Base-by-base conservation (phyloP, 2,888 invertebrate species). In the Bombylius discolor region DNA sequence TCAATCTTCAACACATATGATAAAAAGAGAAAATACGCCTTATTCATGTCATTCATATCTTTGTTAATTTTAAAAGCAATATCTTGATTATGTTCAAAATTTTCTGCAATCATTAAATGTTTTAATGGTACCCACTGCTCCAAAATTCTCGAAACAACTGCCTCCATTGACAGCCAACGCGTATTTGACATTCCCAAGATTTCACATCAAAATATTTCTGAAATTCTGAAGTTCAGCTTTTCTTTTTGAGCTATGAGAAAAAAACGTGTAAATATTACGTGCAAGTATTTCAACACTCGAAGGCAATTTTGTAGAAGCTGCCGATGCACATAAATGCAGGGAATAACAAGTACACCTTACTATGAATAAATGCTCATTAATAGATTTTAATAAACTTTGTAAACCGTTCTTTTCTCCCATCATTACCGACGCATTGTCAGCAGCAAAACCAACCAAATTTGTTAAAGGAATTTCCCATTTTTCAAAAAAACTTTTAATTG, bases 121-220 rank as follows among this genome's bases (percentile, higher is more conserved):
- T 42, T 1, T 11, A 42, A 6, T 11, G 39, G 39, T 42, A 11
- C 12, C 60, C 60, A 60, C 33, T 60, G 60, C 44, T 61, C 61
- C 9, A 55, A 32, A 44, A 58, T 54, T 34, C 62, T 42, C 9
- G 49, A 48, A n/a, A 62, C 58, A 1, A 62, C 61, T 32, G 44
- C 54, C 56, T 61, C 56, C 44, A 59, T 39, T 5, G 60, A 49
- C 7, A 63, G 50, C 62, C 7, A 63, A 48, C 62, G 23, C 42
- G 58, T 62, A 1, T 49, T 46, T 54, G 55, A 57, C 46, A 57
- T 44, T 48, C 58, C 57, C 9, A 62, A 31, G 9, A 60, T 56
- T 59, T 32, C 9, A 57, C 55, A 5, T 50, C 11, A 46, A 58
- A 60, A 50, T 60, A 59, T 23, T 56, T 51, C 39, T 58, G 59